Evolutionary conservation across 2,113 vertebrate genomes (phyloP).

Genomic region (Rhizomys pruinosus): DNA sequence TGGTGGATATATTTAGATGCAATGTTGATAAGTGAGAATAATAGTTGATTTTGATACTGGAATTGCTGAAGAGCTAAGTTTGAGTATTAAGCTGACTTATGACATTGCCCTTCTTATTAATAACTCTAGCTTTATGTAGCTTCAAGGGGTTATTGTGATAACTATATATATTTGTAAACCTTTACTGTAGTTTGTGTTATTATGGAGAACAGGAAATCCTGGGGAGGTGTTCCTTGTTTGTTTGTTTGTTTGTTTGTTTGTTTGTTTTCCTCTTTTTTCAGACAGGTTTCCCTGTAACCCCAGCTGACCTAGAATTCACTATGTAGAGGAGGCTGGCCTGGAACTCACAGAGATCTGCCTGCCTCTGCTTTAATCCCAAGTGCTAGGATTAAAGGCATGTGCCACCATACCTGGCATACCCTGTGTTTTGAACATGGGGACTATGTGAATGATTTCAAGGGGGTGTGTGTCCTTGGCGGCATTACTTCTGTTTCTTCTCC

Average conservation of each 20-base stretch:
- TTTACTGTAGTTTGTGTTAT: neutral
- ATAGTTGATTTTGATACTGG: neutral
- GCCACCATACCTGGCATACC: too few species aligned
- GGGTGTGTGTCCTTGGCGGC: neutral
- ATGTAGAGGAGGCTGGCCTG: too few species aligned
- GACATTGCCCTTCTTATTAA: neutral
- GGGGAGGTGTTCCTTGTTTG: too few species aligned
- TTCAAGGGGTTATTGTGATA: neutral
- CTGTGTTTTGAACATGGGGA: neutral
- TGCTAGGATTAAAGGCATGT: too few species aligned
- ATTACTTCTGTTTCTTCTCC: neutral
- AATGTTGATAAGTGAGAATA: neutral
- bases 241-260: too few species aligned
- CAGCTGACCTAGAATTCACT: too few species aligned
- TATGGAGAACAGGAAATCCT: conserved; percentile 4
- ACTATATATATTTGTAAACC: neutral
- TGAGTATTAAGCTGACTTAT: neutral
- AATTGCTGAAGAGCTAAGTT: neutral
- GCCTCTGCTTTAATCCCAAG: too few species aligned
- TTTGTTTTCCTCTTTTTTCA: too few species aligned
- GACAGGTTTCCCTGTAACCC: too few species aligned
- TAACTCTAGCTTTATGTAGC: neutral
- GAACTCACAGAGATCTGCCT: too few species aligned
- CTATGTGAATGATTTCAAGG: neutral
- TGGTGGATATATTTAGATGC: neutral